Evolutionary conservation across 2,113 vertebrate genomes (phyloP).

Genomic region (Muscicapa adusta): DNA sequence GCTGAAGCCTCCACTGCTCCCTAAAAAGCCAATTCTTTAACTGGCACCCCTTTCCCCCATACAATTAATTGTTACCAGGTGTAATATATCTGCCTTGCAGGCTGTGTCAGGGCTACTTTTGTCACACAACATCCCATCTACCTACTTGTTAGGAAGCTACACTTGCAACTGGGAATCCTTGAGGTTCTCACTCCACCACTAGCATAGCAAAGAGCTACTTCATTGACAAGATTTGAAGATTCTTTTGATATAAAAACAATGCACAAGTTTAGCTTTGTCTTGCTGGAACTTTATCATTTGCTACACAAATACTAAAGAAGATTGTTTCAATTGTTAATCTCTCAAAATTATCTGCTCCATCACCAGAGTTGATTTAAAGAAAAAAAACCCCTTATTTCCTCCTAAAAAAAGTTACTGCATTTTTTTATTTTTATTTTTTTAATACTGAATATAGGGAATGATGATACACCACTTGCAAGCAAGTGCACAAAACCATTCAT

Average conservation of each 20-base stretch:
- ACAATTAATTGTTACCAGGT: background rate
- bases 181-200: background rate
- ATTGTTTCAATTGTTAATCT: background rate
- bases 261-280: background rate
- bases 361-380: background rate
- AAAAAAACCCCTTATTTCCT: background rate
- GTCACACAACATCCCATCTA: background rate
- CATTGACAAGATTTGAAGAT: background rate
- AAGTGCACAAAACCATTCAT: background rate
- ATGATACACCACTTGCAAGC: background rate
- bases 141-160: too few relatives aligned
- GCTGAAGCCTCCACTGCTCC: background rate
- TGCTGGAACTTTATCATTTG: background rate
- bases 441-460: background rate
- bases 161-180: background rate
- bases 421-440: background rate
- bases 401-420: background rate
- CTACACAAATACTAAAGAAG: background rate
- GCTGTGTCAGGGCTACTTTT: background rate
- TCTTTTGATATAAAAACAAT: background rate
- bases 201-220: background rate
- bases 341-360: background rate
- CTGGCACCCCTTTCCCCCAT: background rate
- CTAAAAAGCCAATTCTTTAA: background rate
- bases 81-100: background rate